Base-by-base conservation (phyloP, 2,888 invertebrate species). In the Leptodirus hochenwartii region DNA sequence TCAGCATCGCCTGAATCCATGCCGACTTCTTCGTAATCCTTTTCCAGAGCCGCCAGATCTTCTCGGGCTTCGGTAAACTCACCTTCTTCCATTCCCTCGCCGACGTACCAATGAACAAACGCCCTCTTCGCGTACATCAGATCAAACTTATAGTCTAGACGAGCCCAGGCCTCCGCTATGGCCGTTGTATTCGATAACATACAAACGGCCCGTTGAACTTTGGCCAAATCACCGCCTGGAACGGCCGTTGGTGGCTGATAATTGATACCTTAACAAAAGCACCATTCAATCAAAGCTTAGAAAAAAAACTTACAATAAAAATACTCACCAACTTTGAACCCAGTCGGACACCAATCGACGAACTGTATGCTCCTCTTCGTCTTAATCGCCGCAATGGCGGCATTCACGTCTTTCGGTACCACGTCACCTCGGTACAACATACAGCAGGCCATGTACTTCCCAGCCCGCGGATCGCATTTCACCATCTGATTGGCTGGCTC, bases 171-270 rank as follows among this genome's bases (percentile, higher is more conserved):
- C 15, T 68, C 67, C 30, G 73, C 70, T 35, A 91, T 75, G 17
- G 71, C 75, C 43, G 87, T 76, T 30, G 65, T 81, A 50, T 88
- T 90, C 32, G 81, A 76, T 30, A 88, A 61, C 77, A 87, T 85
- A 35, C 79, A 76, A 2, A 82, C 77, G 20, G 85, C 79, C 39
- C 80, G 64, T 36, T 68, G 68, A 14, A 78, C 62, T 35, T 69
- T 71, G 26, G 79, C 78, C 40, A 81, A 50, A 47, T 81, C 81
- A 8, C 78, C 79, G 1, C 74, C 72, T 3, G 75, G 75, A 2
- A 77, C 73, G 12, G 71, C 71, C 2, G 71, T 66, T 1, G 88
- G 81, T 11, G 79, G 77, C 53, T 73, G 74, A 45, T 70, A 68
- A 51, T 77, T 77, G 15, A 79, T 58, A 5, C 78, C 78, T 34